phyloP scores from a whole-genome alignment of 1,140 invertebrate species.

The Zaprionus davidi region DNA sequence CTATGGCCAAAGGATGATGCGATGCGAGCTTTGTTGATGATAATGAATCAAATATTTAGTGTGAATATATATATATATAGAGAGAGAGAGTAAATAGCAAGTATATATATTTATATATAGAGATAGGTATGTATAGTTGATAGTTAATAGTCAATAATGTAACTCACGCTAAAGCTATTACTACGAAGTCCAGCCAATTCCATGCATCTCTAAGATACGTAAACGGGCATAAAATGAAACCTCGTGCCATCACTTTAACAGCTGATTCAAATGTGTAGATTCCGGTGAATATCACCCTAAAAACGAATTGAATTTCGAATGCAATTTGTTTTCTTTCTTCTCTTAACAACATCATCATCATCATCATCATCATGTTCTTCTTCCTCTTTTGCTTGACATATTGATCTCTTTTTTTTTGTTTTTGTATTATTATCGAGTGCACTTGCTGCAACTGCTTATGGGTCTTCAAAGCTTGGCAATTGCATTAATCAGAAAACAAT shows the following conservation, averaged over 20 bases:
- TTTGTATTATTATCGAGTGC: not conserved
- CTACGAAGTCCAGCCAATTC: slow-evolving; percentile 99
- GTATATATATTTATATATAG: slow-evolving; percentile 30
- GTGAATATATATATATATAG: slow-evolving; percentile 15
- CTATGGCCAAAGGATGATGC: not conserved
- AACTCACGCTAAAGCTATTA: slow-evolving; percentile 99
- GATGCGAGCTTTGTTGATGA: not conserved
- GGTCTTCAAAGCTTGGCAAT: slow-evolving; percentile 20
- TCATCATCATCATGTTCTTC: slow-evolving; percentile 6
- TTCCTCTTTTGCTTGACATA: slow-evolving; percentile 23
- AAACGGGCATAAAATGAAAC: slow-evolving; percentile 99
- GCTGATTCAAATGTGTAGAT: slow-evolving; percentile 99
- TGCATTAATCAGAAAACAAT: slow-evolving; percentile 13
- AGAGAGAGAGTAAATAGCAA: slow-evolving; percentile 3
- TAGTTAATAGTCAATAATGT: slow-evolving; percentile 57
- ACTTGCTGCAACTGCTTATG: slow-evolving; percentile 18
- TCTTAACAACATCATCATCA: slow-evolving; percentile 5
- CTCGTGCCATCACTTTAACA: slow-evolving; percentile 99
- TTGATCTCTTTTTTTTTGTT: not conserved
- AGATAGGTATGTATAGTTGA: slow-evolving; percentile 15
- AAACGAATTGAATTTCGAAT: slow-evolving; percentile 84
- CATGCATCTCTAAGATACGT: slow-evolving; percentile 99
- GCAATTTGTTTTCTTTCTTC: slow-evolving; percentile 68
- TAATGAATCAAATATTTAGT: slow-evolving; percentile 34
- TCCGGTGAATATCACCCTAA: slow-evolving; percentile 99